Base-by-base conservation (phyloP, 2,888 invertebrate genomes). In the Ormyrus thymus region DNA sequence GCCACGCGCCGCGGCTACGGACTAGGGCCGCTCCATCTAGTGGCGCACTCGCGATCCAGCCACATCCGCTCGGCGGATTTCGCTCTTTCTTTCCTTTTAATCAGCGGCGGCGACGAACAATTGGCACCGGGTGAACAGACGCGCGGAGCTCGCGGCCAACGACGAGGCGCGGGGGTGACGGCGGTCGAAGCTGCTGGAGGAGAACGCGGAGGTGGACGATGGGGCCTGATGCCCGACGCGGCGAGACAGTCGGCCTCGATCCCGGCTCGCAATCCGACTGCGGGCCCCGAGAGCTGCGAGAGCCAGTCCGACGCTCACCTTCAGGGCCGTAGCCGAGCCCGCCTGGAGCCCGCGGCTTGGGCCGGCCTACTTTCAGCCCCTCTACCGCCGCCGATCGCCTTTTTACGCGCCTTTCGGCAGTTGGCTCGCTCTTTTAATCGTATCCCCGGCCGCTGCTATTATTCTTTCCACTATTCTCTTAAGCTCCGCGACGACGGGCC, bases 261-360 rank as follows among this genome's bases (percentile, higher is more conserved):
- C 64, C 65, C 66, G 50, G 51, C 46, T 66, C 43, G 66, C 65
- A 11, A 59, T 74, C 66, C 66, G 66, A 74, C 74, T 74, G 66
- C 65, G 43, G 66, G 59, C 58, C 74, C 65, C 74, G 66, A 50
- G 58, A n/a, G 10, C 11, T 7, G 7, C 13, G 48, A 4, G 7
- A 13, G 15, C 1, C n/a, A 59, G 50, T 29, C 45, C 15, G 53
- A 72, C 71, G 59, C 70, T 72, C 71, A 4, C 29, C 59, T 50
- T 8, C 71, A 72, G 71, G 61, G 51, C 51, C 61, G 71, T 71
- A 45, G 46, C 10, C 3, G 6, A 29, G 51, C 3, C 13, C n/a
- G 9, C 45, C 4, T 2, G 13, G 56, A 46, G 48, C 59, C 48
- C 29, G 2, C 4, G 29, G 29, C 29, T 29, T 29, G 4, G 29